Evolutionary conservation across 1,140 invertebrate genomes (phyloP).

Genomic region (Bactericera cockerelli): DNA sequence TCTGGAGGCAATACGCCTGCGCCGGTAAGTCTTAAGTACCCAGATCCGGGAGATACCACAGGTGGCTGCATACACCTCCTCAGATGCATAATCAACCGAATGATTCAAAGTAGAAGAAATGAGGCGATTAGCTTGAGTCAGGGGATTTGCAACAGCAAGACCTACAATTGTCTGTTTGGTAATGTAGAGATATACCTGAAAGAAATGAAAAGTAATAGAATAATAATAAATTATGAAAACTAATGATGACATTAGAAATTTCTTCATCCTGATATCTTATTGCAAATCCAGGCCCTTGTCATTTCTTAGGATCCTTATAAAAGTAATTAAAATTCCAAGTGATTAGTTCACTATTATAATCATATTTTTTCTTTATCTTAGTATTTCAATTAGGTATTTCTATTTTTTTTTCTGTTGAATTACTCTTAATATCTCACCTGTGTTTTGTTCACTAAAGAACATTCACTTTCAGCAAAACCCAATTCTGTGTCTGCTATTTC

Average conservation of each 20-base stretch:
- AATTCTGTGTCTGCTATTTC: neutral
- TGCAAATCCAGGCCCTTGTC: no score
- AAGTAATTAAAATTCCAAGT: no score
- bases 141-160: neutral
- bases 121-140: neutral
- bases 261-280: no score
- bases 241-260: no score
- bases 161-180: conserved; percentile 2
- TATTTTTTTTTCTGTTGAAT: no score
- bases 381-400: no score
- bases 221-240: no score
- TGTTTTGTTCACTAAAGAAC: neutral
- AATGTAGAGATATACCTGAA: neutral
- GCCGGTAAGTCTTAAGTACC: conserved; percentile 1
- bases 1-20: neutral
- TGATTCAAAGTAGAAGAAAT: neutral
- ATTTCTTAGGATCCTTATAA: no score
- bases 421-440: no score
- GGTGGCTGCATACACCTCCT: neutral
- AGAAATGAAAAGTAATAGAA: no score
- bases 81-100: conserved; percentile 2
- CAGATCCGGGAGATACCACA: neutral
- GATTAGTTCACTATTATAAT: no score
- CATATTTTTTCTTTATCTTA: no score
- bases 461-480: conserved; percentile 2